Conservation (phyloP, 2,113 vertebrate genomes). For the Smithornis capensis region DNA sequence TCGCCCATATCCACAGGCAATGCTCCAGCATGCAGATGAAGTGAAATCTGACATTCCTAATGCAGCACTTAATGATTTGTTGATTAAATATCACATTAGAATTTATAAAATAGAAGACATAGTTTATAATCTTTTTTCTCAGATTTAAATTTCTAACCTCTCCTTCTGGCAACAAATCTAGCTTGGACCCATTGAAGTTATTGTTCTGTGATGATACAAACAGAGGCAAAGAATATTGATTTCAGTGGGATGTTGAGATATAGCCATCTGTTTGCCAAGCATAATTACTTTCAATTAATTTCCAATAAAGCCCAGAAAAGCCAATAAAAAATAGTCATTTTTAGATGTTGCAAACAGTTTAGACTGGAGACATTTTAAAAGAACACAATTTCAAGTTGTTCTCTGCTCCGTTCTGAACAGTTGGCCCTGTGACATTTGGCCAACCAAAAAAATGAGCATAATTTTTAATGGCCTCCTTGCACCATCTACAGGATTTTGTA, state of each 20-base stretch:
- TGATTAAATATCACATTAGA: neutral
- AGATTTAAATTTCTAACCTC: neutral
- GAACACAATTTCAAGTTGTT: neutral
- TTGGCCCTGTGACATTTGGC: neutral
- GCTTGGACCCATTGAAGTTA: neutral
- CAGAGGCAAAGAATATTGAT: constrained; percentile 12
- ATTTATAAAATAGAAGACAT: constrained; percentile 3
- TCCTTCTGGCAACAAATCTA: constrained; percentile 1
- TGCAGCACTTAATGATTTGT: constrained; percentile 40
- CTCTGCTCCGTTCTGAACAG: neutral
- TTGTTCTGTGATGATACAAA: neutral
- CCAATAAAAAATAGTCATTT: neutral
- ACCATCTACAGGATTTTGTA: constrained; percentile 31
- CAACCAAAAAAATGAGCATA: neutral
- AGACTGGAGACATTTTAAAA: neutral
- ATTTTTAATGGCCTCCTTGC: constrained; percentile 23
- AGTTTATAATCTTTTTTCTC: neutral
- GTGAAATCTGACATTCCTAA: constrained; percentile 5
- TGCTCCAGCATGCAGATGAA: neutral
- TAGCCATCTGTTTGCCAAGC: neutral
- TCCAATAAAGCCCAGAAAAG: neutral
- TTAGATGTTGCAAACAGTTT: neutral
- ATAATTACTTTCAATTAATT: neutral
- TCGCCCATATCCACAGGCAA: neutral
- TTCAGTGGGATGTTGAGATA: neutral